These are phyloP conservation scores for Drosophila nikananu DNA, from an alignment of 1,140 invertebrate genomes.

Conservation along the genomic window DNA sequence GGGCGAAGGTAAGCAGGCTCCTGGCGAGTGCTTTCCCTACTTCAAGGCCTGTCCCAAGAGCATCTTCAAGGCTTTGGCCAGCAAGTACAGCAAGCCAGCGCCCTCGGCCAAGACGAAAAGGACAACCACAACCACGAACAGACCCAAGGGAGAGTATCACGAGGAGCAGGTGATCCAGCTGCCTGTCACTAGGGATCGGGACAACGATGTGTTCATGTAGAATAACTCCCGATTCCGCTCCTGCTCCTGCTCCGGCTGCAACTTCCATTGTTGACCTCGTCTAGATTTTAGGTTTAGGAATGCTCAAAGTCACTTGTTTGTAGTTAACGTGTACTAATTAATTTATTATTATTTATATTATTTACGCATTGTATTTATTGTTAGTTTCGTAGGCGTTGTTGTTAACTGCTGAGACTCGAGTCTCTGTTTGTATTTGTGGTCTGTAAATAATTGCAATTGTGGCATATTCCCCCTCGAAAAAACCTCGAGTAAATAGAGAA, in stretches of 20 bases:
- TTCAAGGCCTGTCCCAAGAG: constrained; percentile 93
- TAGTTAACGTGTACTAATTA: constrained; percentile 72
- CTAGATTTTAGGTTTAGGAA: constrained; percentile 49
- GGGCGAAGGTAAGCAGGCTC: constrained; percentile 87
- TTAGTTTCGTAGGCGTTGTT: constrained; percentile 67
- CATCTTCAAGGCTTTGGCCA: constrained; percentile 88
- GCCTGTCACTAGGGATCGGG: constrained; percentile 37
- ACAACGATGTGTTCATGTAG: constrained; percentile 66
- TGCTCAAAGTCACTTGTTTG: constrained; percentile 79
- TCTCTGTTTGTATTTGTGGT: constrained; percentile 50
- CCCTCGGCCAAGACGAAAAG: constrained; percentile 20
- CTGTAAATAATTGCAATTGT: constrained; percentile 76
- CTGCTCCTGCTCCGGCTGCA: constrained; percentile 3
- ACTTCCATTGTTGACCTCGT: constrained; percentile 46
- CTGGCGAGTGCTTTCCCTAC: constrained; percentile 94
- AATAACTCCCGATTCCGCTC: background rate
- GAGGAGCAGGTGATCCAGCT: constrained; percentile 70
- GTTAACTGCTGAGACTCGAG: constrained; percentile 58
- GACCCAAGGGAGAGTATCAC: constrained; percentile 65
- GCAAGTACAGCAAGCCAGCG: constrained; percentile 87
- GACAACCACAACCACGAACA: constrained; percentile 31
- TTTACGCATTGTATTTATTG: constrained; percentile 70
- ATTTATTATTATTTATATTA: constrained; percentile 61
- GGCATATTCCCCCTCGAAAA: constrained; percentile 39
- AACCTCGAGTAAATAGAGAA: constrained; percentile 38